phyloP scores from a whole-genome alignment of 2,888 invertebrate genomes.

The Arge pagana region DNA sequence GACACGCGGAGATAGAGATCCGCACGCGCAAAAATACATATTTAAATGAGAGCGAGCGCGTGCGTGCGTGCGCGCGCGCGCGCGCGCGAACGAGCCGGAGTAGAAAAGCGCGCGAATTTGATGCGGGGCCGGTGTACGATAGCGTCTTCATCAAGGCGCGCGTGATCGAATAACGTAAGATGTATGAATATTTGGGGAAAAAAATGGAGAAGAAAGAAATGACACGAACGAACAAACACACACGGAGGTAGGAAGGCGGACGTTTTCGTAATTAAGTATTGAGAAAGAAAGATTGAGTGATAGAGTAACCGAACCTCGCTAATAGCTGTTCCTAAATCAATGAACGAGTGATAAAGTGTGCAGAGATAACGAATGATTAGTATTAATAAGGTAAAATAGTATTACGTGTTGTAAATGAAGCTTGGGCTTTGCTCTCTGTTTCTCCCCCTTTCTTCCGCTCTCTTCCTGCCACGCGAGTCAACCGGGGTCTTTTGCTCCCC shows the following conservation, averaged over 20 bases:
- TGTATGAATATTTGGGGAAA: too few species aligned
- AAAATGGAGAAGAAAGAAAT: background rate
- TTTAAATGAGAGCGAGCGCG: too few species aligned
- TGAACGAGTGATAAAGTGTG: conserved; percentile 55
- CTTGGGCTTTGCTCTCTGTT: background rate
- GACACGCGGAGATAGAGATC: too few species aligned
- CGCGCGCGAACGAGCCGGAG: too few species aligned
- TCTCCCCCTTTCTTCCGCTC: background rate
- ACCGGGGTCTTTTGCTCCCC: background rate
- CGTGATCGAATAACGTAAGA: too few species aligned
- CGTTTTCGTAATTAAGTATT: conserved; percentile 47
- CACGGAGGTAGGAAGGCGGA: too few species aligned
- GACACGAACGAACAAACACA: background rate
- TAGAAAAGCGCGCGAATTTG: too few species aligned
- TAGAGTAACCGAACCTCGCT: conserved; percentile 58
- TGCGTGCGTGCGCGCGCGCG: too few species aligned
- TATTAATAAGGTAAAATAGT: background rate
- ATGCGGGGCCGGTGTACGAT: too few species aligned
- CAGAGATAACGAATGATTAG: conserved; percentile 21
- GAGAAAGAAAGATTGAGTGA: conserved; percentile 51
- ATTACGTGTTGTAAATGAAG: conserved; percentile 17
- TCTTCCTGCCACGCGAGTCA: too few species aligned
- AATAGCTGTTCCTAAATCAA: conserved; percentile 58
- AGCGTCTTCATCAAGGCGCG: too few species aligned
- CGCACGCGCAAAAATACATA: too few species aligned